Percentiles rank a stretch among this genome's conserved stretches.
Conservation (phyloP, 2,888 invertebrate genomes). For the Protodeltote pygarga region DNA sequence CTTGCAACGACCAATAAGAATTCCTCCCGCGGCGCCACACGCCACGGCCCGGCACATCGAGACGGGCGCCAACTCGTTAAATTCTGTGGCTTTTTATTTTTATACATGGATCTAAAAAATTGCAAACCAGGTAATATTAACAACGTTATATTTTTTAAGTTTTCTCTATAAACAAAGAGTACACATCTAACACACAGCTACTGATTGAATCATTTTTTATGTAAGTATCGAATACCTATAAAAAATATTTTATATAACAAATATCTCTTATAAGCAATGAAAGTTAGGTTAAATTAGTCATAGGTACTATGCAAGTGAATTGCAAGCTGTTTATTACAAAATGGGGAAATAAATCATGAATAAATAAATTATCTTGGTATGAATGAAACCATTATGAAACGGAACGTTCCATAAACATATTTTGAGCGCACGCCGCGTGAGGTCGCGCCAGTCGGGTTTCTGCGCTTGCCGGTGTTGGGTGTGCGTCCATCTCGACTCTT, state of each 20-base stretch:
- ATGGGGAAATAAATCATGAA: conserved; percentile 14
- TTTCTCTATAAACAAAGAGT: not conserved
- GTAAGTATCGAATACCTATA: too few species aligned
- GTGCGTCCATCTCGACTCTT: conserved; percentile 72
- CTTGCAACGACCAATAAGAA: conserved; percentile 66
- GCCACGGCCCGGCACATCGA: conserved; percentile 57
- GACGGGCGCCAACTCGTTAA: conserved; percentile 60
- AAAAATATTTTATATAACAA: too few species aligned
- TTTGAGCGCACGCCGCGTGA: conserved; percentile 66
- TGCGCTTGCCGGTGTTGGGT: conserved; percentile 76
- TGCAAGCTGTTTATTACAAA: conserved; percentile 2
- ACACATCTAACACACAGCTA: too few species aligned
- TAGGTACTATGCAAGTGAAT: too few species aligned
- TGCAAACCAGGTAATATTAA: conserved; percentile 1
- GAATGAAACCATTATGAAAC: conserved; percentile 60
- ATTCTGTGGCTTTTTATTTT: conserved; percentile 32
- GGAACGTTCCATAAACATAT: conserved; percentile 64
- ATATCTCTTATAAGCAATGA: too few species aligned
- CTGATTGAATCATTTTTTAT: too few species aligned
- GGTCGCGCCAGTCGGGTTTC: conserved; percentile 82
- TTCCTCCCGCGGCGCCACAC: conserved; percentile 52
- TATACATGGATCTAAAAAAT: conserved; percentile 11
- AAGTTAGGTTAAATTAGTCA: too few species aligned
- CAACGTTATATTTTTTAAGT: not conserved
- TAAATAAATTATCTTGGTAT: conserved; percentile 27